Evolutionary conservation across 1,140 invertebrate genomes (phyloP).

Genomic region (Macrostomum lignano): DNA sequence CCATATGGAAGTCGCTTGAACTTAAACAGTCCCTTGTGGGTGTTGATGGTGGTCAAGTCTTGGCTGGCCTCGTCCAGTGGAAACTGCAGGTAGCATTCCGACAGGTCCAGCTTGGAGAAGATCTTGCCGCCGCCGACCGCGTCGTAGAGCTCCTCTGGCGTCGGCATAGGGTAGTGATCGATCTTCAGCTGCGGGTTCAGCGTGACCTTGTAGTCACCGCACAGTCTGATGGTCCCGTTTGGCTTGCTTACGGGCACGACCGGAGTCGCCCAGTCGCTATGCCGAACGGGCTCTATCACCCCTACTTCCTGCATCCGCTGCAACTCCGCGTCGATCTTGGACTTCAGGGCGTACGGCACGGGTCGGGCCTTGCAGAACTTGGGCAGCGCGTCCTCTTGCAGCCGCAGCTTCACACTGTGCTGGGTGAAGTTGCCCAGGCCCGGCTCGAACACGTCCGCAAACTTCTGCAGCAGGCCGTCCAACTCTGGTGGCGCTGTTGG

Average conservation of each 20-base stretch:
- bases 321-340: slow-evolving; percentile 20
- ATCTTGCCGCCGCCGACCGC: not conserved
- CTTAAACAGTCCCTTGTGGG: slow-evolving; percentile 8
- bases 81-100: slow-evolving; percentile 11
- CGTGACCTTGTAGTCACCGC: slow-evolving; percentile 26
- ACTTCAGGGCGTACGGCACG: slow-evolving; percentile 19
- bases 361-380: too few relatives aligned
- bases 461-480: too few relatives aligned
- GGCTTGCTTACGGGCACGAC: slow-evolving; percentile 29
- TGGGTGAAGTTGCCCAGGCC: too few relatives aligned
- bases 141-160: slow-evolving; percentile 9
- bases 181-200: slow-evolving; percentile 9
- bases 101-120: slow-evolving; percentile 9
- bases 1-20: not conserved
- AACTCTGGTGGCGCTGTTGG: too few relatives aligned
- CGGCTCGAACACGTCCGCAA: too few relatives aligned
- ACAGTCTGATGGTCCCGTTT: slow-evolving; percentile 25
- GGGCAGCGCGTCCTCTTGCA: too few relatives aligned
- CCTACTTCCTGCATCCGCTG: slow-evolving; percentile 15
- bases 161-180: slow-evolving; percentile 11
- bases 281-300: slow-evolving; percentile 17
- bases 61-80: slow-evolving; percentile 2
- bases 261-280: slow-evolving; percentile 30
- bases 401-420: too few relatives aligned
- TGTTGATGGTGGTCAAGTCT: slow-evolving; percentile 8